Percentiles rank a stretch among this genome's conserved stretches.
phyloP scores from a whole-genome alignment of 1,140 invertebrate species.

The Lamellibrachia luymesi region DNA sequence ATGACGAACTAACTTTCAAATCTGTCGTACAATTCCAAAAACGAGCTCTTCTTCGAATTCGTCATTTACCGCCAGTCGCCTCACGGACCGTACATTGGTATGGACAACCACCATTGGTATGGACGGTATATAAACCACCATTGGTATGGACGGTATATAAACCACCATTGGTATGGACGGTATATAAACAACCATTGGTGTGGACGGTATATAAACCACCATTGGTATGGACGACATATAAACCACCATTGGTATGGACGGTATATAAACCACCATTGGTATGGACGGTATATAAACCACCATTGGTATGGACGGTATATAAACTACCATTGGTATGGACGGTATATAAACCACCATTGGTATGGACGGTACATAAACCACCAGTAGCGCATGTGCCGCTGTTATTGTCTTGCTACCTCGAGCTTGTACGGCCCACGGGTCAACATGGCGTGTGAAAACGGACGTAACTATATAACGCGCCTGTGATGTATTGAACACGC shows the following conservation, averaged over 20 bases:
- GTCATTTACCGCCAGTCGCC: not conserved
- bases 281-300: too few relatives aligned
- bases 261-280: too few relatives aligned
- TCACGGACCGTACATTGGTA: not conserved
- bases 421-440: not conserved
- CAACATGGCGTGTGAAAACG: not conserved
- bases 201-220: not conserved
- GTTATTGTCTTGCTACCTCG: not conserved
- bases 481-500: not conserved
- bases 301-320: too few relatives aligned
- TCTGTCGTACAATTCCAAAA: too few relatives aligned
- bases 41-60: too few relatives aligned
- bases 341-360: not conserved
- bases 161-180: too few relatives aligned
- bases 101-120: too few relatives aligned
- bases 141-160: too few relatives aligned
- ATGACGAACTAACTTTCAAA: too few relatives aligned
- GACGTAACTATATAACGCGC: not conserved
- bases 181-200: not conserved
- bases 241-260: not conserved
- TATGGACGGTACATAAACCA: not conserved
- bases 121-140: too few relatives aligned
- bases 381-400: not conserved
- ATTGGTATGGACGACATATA: not conserved
- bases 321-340: too few relatives aligned